Evolutionary conservation across 2,888 invertebrate genomes (phyloP), one percentile per base, ranked within the genome.

Genomic region (Andrena flavipes): DNA sequence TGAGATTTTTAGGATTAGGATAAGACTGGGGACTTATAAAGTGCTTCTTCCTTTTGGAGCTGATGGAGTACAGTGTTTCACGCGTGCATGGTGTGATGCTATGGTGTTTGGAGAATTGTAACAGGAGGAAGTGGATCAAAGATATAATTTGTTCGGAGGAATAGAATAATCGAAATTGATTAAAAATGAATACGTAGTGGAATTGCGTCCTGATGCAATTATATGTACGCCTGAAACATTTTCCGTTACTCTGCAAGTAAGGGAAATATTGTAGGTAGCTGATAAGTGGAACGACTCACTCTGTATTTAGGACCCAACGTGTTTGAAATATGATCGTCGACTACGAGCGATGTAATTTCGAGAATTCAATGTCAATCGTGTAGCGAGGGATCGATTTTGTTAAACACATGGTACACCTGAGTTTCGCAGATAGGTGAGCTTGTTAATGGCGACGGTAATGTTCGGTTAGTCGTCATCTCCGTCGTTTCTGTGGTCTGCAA

Each of bases 401-500:
- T 23, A 29, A 59, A 62, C 2, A 10, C 42, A 67, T 16, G 30
- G 30, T 59, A 35, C 8, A 26, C 13, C 63, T 42, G 35, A 64
- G 71, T 65, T 42, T 42, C 70, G 42, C 49, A 42, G 63, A n/a
- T 49, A 67, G 48, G 51, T 65, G 56, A 29, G 68, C 68, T 51
- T 16, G 67, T 72, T 80, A 73, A 51, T 54, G 35, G 48, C 73
- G 67, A 60, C 56, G 33, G 49, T 82, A 69, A 81, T 82, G 69
- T 65, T 74, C 42, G 10, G 65, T 60, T 71, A 13, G 60, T 80
- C 67, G 81, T 81, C 63, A 54, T 74, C 42, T 16, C 59, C 30
- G 65, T 65, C 59, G 81, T 80, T 80, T 71, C 81, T 80, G 51
- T 35, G 68, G 68, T 42, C 54, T 51, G 71, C 59, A 23, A 81